A percentile compares a stretch with the other conserved stretches of the same genome.
Conservation (phyloP, 1,140 invertebrate species). For the Temnothorax nylanderi region DNA sequence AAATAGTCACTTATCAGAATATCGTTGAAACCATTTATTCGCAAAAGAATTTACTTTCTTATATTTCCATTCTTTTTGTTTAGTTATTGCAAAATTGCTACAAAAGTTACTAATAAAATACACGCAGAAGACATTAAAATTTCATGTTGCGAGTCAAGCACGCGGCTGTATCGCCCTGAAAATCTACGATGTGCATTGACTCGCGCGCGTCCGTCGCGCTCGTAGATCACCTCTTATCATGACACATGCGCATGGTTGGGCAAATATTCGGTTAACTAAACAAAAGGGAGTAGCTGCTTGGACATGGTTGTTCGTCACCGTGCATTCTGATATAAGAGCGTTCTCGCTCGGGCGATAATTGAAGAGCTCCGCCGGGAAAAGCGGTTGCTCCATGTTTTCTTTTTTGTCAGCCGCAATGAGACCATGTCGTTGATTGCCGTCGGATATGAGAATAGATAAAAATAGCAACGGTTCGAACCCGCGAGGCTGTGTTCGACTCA, state of each 20-base stretch:
- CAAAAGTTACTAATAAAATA: neutral
- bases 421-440: slow-evolving; percentile 53
- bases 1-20: neutral
- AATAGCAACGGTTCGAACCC: slow-evolving; percentile 39
- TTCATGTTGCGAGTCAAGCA: slow-evolving; percentile 67
- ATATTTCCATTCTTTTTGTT: neutral
- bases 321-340: slow-evolving; percentile 36
- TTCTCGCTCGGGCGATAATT: slow-evolving; percentile 60
- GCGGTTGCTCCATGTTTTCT: slow-evolving; percentile 25
- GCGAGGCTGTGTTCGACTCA: slow-evolving; percentile 18
- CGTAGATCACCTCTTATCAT: slow-evolving; percentile 64
- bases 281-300: slow-evolving; percentile 61
- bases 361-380: slow-evolving; percentile 53
- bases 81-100: neutral
- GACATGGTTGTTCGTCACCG: slow-evolving; percentile 33
- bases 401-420: slow-evolving; percentile 42
- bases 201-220: slow-evolving; percentile 50
- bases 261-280: slow-evolving; percentile 77
- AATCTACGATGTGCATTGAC: slow-evolving; percentile 64
- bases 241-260: slow-evolving; percentile 71
- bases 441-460: slow-evolving; percentile 52
- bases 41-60: neutral
- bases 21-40: neutral
- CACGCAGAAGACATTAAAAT: slow-evolving; percentile 54
- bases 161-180: slow-evolving; percentile 24